phyloP scores from a whole-genome alignment of 2,888 invertebrate species.

The Nemotelus pantherinus region DNA sequence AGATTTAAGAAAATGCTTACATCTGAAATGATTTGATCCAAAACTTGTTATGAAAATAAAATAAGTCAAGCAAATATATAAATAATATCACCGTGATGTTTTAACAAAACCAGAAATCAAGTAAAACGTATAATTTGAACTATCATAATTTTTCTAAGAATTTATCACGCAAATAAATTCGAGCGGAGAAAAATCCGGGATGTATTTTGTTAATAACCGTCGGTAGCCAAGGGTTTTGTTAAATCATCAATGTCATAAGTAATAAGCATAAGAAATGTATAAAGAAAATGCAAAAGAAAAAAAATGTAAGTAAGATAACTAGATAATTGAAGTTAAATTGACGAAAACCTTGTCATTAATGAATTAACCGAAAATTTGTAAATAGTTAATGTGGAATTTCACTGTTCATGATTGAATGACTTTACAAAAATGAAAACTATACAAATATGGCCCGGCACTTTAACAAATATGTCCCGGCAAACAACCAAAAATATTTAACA shows the following conservation, averaged over 20 bases:
- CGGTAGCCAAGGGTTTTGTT: conserved; percentile 5
- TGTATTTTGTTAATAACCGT: background rate
- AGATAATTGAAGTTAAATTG: background rate
- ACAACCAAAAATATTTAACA: too few relatives aligned
- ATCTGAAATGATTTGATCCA: background rate
- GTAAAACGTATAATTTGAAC: background rate
- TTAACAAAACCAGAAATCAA: conserved; percentile 13
- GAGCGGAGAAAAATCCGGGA: background rate
- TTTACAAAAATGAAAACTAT: too few relatives aligned
- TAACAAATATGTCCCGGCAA: conserved; percentile 8
- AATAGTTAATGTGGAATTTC: too few relatives aligned
- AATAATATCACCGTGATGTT: background rate
- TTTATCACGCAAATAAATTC: background rate
- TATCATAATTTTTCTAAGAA: background rate
- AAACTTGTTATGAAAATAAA: background rate
- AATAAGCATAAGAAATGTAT: background rate
- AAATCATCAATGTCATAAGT: conserved; percentile 14
- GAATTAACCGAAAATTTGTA: too few relatives aligned
- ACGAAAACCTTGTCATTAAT: too few relatives aligned
- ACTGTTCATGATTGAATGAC: too few relatives aligned
- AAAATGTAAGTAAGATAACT: background rate
- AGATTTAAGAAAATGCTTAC: conserved; percentile 24
- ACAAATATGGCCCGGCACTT: background rate
- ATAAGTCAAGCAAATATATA: background rate
- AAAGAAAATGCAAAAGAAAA: conserved; percentile 14